Evolutionary conservation across 2,797 vertebrate species (phyloP), one percentile per base, ranked within the genome.

Genomic region (Ambastaia sidthimunki): DNA sequence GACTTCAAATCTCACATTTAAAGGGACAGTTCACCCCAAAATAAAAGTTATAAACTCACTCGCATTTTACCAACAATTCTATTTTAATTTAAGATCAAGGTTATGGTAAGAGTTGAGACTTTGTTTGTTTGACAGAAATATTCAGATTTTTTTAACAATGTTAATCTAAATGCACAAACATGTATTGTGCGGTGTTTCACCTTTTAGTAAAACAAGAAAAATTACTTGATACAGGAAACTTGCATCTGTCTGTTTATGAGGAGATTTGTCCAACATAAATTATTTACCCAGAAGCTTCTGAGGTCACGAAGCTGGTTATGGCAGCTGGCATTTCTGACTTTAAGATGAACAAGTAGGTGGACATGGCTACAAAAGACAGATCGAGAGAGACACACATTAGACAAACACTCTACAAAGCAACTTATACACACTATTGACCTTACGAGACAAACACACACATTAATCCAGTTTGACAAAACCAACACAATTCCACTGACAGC

Each of bases 341-440:
- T 86, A 99, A 90, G 92, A 99, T 96, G 88, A 98, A 93, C 90
- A 99, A 92, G 86, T 98, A 99, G 67, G 97, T 96, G 7, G 98
- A 92, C 98, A 99, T 99, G 55, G 96, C 98, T 99, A 94, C 63
- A 89, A 86, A 83, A 86, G 63, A 52, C 4, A 41, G 41, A 55
- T 37, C 31, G 31, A 34, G 31, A 94, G 65, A 89, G 87, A 74
- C 28, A 37, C 44, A 59, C 28, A 81, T 62, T 62, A 65, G 11
- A 75, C 41, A 59, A n/a, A 9, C 13, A 78, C 34, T 69, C 7
- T 9, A 70, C 66, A 23, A 62, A 69, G 69, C 66, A 7, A 31
- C 48, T 83, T 50, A 73, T 55, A 78, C 0, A 79, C 13, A 60
- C 15, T 71, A 66, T 71, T 82, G 60, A 83, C 23, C 2, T 47